Evolutionary conservation across 2,888 invertebrate species (phyloP), one percentile per base, ranked within the genome.

Genomic region (Polietes domitor): DNA sequence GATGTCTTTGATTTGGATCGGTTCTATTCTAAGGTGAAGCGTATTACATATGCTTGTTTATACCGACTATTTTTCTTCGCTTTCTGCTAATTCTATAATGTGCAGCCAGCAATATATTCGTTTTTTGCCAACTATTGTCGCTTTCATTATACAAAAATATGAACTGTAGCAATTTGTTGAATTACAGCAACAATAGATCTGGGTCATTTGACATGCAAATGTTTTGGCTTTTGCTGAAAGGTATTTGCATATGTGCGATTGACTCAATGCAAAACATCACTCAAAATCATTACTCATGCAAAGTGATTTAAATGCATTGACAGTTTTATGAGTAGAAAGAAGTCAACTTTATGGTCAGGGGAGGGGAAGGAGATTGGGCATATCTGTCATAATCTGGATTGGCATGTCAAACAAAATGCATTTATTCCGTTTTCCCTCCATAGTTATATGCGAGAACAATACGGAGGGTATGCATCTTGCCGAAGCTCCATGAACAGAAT

Each of bases 291-390:
- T 61, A 71, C 37, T 77, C 21, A 65, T 65, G 71, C 71, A 65
- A 24, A 77, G 78, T 55, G 53, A 83, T 79, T 83, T 76, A 76
- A 83, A 77, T 83, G 80, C 47, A 77, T 80, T 77, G 80, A 80
- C 83, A 77, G 68, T 68, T 65, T 79, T n/a, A 61, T 10, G 19
- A 55, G 15, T 32, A n/a, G 86, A 86, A n/a, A n/a, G n/a, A n/a
- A n/a, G n/a, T n/a, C n/a, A n/a, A n/a, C n/a, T n/a, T n/a, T n/a
- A n/a, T n/a, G n/a, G n/a, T n/a, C n/a, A n/a, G n/a, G n/a, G n/a
- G n/a, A n/a, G n/a, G n/a, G n/a, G n/a, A n/a, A n/a, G n/a, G n/a
- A n/a, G n/a, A n/a, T n/a, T n/a, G n/a, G n/a, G n/a, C n/a, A n/a
- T n/a, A n/a, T n/a, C n/a, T n/a, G n/a, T n/a, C n/a, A n/a, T n/a